Evolutionary conservation across 2,888 invertebrate species (phyloP).

Genomic region (Coleophora deauratella): DNA sequence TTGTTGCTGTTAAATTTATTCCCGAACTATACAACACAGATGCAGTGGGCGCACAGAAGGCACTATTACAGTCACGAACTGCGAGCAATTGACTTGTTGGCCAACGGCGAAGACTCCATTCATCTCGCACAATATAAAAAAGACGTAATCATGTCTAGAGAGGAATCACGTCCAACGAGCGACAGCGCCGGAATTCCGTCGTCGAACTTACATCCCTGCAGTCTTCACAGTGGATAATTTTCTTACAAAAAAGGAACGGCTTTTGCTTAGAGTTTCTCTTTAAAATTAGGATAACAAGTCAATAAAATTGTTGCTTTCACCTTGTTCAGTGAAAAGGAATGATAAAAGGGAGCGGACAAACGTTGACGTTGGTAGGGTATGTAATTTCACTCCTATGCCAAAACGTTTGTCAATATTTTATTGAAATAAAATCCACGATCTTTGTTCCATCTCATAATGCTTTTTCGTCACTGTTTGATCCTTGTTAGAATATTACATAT

Average conservation of each 20-base stretch:
- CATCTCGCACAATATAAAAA: conserved; percentile 62
- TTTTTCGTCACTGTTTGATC: too few species aligned
- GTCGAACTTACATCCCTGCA: conserved; percentile 41
- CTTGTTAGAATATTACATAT: too few species aligned
- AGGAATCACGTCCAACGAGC: conserved; percentile 62
- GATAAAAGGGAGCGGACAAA: too few species aligned
- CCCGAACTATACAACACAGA: conserved; percentile 6
- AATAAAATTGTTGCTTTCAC: conserved; percentile 22
- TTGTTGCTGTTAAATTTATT: conserved; percentile 9
- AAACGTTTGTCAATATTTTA: too few species aligned
- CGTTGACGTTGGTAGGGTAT: too few species aligned
- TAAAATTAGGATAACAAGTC: conserved; percentile 33
- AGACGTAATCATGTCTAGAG: conserved; percentile 61
- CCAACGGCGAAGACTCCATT: conserved; percentile 41
- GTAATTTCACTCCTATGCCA: too few species aligned
- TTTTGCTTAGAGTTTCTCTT: conserved; percentile 32
- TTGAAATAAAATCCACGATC: too few species aligned
- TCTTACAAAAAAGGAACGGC: conserved; percentile 38
- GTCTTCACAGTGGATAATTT: conserved; percentile 43
- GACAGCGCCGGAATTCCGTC: conserved; percentile 67
- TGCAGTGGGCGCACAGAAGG: too few species aligned
- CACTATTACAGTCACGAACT: conserved; percentile 36
- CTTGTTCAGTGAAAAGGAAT: conserved; percentile 1
- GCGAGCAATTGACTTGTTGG: conserved; percentile 50
- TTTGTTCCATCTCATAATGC: too few species aligned